These are phyloP conservation scores for Sarcophilus harrisii DNA, from an alignment of 2,797 vertebrate species.

Conservation along the genomic window DNA sequence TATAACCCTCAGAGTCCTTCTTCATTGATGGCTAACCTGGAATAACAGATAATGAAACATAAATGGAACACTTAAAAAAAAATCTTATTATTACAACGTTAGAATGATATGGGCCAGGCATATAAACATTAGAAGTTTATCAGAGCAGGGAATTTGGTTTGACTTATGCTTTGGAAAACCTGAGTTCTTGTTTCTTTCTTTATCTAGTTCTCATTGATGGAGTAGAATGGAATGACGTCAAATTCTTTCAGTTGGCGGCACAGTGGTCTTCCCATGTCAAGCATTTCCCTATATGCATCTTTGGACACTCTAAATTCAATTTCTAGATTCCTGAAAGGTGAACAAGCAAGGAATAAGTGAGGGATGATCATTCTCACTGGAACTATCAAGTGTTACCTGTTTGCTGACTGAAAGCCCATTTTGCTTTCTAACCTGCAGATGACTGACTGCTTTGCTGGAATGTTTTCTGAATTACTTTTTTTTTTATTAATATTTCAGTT, in stretches of 20 bases:
- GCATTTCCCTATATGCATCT: slow-evolving; percentile 98
- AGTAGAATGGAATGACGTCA: slow-evolving; percentile 98
- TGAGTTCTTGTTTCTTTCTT: slow-evolving; percentile 54
- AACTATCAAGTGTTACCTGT: neutral
- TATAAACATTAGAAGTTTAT: neutral
- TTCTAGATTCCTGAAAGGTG: slow-evolving; percentile 85
- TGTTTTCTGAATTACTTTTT: slow-evolving; percentile 80
- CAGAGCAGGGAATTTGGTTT: neutral
- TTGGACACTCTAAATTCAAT: slow-evolving; percentile 94
- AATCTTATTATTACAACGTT: neutral
- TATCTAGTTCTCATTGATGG: slow-evolving; percentile 95
- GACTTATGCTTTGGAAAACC: slow-evolving; percentile 22
- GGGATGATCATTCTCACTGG: neutral
- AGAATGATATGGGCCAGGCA: neutral
- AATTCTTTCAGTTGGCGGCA: slow-evolving; percentile 99
- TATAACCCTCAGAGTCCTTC: neutral
- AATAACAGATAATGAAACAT: neutral
- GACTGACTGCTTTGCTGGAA: slow-evolving; percentile 80
- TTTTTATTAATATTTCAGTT: slow-evolving; percentile 83
- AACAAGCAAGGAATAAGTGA: neutral
- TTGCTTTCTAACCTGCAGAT: slow-evolving; percentile 75
- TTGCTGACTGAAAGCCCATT: slow-evolving; percentile 15
- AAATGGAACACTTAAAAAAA: neutral
- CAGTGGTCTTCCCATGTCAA: slow-evolving; percentile 99
- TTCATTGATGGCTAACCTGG: neutral